Evolutionary conservation across 2,888 invertebrate genomes (phyloP).

Genomic region (Itoplectis maculator): DNA sequence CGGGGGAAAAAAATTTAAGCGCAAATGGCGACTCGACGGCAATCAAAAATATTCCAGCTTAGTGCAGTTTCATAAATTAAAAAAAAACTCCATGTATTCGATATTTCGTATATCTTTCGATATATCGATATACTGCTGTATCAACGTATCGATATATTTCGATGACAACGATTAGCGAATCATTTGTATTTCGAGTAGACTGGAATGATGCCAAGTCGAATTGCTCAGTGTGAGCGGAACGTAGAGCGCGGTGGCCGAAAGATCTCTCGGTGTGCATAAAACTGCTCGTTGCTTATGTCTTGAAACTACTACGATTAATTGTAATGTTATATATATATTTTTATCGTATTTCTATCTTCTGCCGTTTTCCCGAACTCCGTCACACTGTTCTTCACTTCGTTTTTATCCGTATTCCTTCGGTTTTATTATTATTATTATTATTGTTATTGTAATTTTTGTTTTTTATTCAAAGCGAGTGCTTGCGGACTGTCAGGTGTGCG

Average conservation of each 20-base stretch:
- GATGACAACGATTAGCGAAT: not conserved
- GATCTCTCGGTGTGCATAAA: constrained; percentile 82
- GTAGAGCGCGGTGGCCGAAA: constrained; percentile 78
- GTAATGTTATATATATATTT: constrained; percentile 69
- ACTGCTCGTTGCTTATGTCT: constrained; percentile 50
- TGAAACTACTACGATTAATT: constrained; percentile 19
- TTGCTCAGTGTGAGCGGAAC: not conserved
- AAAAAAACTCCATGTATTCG: not conserved
- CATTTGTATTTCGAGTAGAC: not conserved
- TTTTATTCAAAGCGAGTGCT: constrained; percentile 50
- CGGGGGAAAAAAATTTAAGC: not conserved
- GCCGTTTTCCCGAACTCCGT: constrained; percentile 7
- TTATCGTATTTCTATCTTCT: constrained; percentile 34
- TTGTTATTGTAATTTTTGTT: constrained; percentile 7
- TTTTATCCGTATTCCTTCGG: constrained; percentile 18
- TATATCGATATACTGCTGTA: not conserved
- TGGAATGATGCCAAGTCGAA: constrained; percentile 4
- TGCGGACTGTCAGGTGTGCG: constrained; percentile 55
- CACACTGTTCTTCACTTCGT: constrained; percentile 16
- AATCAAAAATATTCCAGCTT: not conserved
- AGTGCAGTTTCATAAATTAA: not conserved
- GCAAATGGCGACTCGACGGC: not conserved
- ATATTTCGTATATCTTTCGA: not conserved
- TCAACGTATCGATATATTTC: not conserved
- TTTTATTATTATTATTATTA: not conserved